Percentiles rank a stretch among this genome's conserved stretches.
phyloP scores from a whole-genome alignment of 1,140 invertebrate genomes.

The Manduca sexta region DNA sequence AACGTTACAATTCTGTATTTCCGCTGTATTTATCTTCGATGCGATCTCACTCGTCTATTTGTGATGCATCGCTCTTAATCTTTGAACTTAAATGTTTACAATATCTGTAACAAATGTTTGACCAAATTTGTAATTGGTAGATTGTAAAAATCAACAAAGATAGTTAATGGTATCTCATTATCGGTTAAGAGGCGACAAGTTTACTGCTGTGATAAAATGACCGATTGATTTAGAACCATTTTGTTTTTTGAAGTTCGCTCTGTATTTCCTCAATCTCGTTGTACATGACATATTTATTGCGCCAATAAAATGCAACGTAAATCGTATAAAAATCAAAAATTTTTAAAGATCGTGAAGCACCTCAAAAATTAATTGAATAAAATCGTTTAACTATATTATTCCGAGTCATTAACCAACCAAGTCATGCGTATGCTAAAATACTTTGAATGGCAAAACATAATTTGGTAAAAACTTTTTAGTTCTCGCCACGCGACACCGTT shows the following conservation, averaged over 20 bases:
- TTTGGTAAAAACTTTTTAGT: slow-evolving; percentile 41
- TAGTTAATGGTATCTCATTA: slow-evolving; percentile 40
- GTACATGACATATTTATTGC: slow-evolving; percentile 46
- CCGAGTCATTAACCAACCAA: slow-evolving; percentile 19
- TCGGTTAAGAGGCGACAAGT: slow-evolving; percentile 40
- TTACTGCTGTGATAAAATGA: slow-evolving; percentile 48
- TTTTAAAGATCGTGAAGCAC: neutral
- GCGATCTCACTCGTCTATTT: no score
- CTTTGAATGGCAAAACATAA: slow-evolving; percentile 24
- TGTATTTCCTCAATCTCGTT: slow-evolving; percentile 27
- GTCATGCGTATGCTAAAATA: slow-evolving; percentile 27
- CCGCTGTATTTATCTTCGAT: no score
- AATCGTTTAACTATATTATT: slow-evolving; percentile 12
- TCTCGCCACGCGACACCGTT: slow-evolving; percentile 38
- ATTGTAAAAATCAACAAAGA: slow-evolving; percentile 31
- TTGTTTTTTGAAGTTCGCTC: slow-evolving; percentile 31
- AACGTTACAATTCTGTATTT: no score
- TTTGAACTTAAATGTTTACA: no score
- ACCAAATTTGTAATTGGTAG: slow-evolving; percentile 7
- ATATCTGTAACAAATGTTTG: no score
- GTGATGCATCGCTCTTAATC: no score
- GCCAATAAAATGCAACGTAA: slow-evolving; percentile 22
- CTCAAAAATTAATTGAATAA: slow-evolving; percentile 7
- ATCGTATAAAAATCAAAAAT: neutral
- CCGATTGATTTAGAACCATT: slow-evolving; percentile 37